A percentile compares a stretch with the other conserved stretches of the same genome.
Conservation (phyloP, 2,797 vertebrate genomes). For the Aselliscus stoliczkanus region DNA sequence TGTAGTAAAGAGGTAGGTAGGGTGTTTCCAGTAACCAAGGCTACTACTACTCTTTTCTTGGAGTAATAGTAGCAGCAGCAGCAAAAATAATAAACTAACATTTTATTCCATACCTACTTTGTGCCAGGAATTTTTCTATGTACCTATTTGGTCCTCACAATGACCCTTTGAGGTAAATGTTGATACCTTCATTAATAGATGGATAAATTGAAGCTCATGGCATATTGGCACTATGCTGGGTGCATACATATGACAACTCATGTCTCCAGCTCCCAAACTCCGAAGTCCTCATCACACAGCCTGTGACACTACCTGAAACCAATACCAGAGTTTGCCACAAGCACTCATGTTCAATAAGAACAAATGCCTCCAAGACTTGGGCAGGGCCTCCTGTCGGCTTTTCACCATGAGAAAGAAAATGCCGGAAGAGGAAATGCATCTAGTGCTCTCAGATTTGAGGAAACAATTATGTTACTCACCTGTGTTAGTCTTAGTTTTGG, state of each 20-base stretch:
- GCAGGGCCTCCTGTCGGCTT: background rate
- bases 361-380: background rate
- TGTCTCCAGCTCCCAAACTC: background rate
- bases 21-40: background rate
- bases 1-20: background rate
- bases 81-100: background rate
- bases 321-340: background rate
- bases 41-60: background rate
- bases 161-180: background rate
- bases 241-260: background rate
- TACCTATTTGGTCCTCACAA: background rate
- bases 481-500: background rate
- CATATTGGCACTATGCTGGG: background rate
- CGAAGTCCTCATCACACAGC: background rate
- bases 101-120: background rate
- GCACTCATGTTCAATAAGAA: background rate
- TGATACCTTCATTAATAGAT: background rate
- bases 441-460: background rate
- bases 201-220: background rate
- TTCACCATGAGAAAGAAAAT: background rate
- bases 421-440: background rate
- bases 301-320: background rate
- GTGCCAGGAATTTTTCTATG: background rate
- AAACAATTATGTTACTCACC: background rate
- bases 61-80: background rate